These are phyloP conservation scores for Celastrina argiolus DNA, from an alignment of 2,888 invertebrate genomes.

Conservation along the genomic window DNA sequence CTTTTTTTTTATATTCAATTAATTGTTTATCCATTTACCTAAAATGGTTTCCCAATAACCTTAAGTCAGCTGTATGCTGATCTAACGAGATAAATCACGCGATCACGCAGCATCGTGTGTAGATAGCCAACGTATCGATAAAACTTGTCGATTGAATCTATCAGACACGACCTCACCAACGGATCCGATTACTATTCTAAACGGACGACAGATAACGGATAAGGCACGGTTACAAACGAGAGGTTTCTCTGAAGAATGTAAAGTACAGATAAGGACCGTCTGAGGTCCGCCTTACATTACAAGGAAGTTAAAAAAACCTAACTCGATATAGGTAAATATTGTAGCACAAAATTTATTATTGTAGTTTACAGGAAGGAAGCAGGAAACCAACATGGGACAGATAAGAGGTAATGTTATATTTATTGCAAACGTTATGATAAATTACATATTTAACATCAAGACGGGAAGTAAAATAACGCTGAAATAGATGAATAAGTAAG, in stretches of 20 bases:
- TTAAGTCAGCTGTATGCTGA: conserved; percentile 5
- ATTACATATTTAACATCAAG: not conserved
- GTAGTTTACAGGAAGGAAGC: not conserved
- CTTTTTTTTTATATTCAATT: no score
- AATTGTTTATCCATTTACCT: not conserved
- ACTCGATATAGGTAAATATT: not conserved
- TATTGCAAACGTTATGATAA: not conserved
- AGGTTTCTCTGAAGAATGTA: not conserved
- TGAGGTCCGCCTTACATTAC: not conserved
- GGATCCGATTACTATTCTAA: conserved; percentile 23
- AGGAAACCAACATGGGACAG: not conserved
- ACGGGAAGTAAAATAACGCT: not conserved
- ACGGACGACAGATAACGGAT: conserved; percentile 20
- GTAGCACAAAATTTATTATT: not conserved
- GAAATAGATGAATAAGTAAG: not conserved
- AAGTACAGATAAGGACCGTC: conserved; percentile 6
- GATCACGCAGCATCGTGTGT: conserved; percentile 12
- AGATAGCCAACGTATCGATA: conserved; percentile 18
- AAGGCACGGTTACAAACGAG: conserved; percentile 19
- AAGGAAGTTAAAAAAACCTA: no score
- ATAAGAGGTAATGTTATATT: not conserved
- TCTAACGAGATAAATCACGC: not conserved
- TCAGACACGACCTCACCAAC: conserved; percentile 21
- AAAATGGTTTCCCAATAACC: not conserved
- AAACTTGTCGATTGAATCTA: conserved; percentile 22